Base-by-base conservation (phyloP, 2,113 vertebrate genomes). In the Chlorodrepanis virens region DNA sequence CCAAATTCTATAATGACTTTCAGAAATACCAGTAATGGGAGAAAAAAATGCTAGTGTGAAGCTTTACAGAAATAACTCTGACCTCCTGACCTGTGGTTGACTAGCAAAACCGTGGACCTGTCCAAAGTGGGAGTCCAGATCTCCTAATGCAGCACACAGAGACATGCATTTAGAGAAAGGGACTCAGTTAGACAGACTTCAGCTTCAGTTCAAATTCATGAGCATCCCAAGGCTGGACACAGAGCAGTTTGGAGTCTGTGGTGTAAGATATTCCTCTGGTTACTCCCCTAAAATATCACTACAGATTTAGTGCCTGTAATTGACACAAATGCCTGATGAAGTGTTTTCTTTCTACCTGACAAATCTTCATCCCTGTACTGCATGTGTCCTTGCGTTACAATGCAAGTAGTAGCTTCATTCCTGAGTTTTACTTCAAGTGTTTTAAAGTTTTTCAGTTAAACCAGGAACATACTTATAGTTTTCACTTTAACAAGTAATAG, bases 281-380 rank as follows among this genome's bases (percentile, higher is more conserved):
- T 84, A 14, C 49, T 7, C 8, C 20, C 8, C 37, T 74, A 10
- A 68, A 45, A 93, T 39, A 4, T 76, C 22, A 17, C 22, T 37
- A 5, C 4, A 39, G 27, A 22, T 44, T 64, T 79, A 44, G 10
- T 71, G 33, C 37, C 35, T 69, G 29, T 76, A 56, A 47, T 12
- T 39, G 39, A 44, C 40, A 31, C 0, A 0, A 42, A 24, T 0
- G 5, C 18, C 31, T 61, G 8, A 15, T 42, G 5, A n/a, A 63
- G 14, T 1, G 1, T 33, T 71, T 80, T 50, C 9, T 42, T 87
- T 86, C 39, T 52, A 3, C 28, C 22, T 82, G 29, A 64, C 37
- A 72, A 33, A 27, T 49, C 42, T 75, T 75, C 31, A 19, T 54
- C 14, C 3, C 12, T 87, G 14, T 75, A 72, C 29, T 76, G 7